Evolutionary conservation across 1,140 invertebrate genomes (phyloP).

Genomic region (Chironomus striatipennis): DNA sequence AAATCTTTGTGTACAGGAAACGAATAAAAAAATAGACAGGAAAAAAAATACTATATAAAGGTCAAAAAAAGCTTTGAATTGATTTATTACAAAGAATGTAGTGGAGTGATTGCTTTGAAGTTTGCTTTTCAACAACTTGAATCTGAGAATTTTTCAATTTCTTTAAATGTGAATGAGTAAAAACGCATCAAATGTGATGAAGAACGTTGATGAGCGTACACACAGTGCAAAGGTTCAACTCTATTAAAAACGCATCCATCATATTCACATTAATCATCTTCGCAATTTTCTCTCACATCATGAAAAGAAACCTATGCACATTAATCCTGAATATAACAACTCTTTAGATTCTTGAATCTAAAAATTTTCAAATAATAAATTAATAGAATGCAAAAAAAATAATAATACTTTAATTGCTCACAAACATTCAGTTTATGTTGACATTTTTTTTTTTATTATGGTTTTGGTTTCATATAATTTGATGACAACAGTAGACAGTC

Average conservation of each 20-base stretch:
- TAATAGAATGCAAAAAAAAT: no score
- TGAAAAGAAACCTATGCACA: no score
- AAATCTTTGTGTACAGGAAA: not conserved
- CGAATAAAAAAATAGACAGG: not conserved
- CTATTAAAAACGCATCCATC: constrained; percentile 23
- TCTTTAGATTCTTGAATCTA: no score
- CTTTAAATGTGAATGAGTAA: not conserved
- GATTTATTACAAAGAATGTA: constrained; percentile 2
- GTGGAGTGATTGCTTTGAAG: not conserved
- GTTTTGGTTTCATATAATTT: not conserved
- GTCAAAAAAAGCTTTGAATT: not conserved
- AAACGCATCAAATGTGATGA: not conserved
- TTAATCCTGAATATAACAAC: no score
- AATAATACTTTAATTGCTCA: not conserved
- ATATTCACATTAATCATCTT: not conserved
- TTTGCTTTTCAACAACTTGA: not conserved
- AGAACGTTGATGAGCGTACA: not conserved
- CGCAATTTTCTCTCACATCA: not conserved
- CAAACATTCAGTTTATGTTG: not conserved
- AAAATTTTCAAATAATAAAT: no score
- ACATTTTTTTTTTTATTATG: not conserved
- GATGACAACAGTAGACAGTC: not conserved
- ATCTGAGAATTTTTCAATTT: not conserved
- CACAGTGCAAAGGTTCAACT: constrained; percentile 11
- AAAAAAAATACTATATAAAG: not conserved